Conservation (phyloP, 2,113 vertebrate species). For the Chiloscyllium plagiosum region DNA sequence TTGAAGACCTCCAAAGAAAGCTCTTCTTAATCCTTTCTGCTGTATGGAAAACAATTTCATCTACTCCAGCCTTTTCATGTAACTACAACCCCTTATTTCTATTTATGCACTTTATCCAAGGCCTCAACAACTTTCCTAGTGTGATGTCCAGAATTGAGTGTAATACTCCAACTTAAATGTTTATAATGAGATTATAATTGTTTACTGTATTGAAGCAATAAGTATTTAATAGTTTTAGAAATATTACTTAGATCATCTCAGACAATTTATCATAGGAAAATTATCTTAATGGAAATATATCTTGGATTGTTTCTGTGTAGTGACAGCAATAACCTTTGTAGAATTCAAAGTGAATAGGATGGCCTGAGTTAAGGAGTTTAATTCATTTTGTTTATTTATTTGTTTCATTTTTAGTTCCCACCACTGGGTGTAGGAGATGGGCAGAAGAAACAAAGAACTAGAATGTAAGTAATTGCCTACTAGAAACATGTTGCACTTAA, state of each 20-base stretch:
- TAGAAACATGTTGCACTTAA: neutral
- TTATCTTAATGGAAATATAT: neutral
- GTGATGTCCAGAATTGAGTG: no score
- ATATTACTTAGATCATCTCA: neutral
- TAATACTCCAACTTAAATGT: neutral
- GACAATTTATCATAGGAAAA: no score
- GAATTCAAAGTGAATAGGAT: neutral
- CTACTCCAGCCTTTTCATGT: no score
- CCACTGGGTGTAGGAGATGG: neutral
- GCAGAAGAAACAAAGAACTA: conserved; percentile 24
- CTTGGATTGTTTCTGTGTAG: neutral
- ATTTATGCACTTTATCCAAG: no score
- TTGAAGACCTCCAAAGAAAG: no score
- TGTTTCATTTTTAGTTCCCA: conserved; percentile 1
- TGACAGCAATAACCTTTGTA: neutral
- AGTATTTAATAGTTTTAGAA: neutral
- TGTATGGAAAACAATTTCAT: no score
- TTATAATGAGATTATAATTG: neutral
- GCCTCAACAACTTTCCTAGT: no score
- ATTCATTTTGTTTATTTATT: neutral
- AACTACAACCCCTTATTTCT: no score
- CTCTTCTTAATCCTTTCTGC: no score
- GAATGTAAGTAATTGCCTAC: conserved; percentile 18
- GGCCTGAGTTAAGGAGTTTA: neutral
- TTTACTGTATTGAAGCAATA: neutral